phyloP scores from a whole-genome alignment of 1,140 invertebrate species.

The Venustaconcha ellipsiformis region DNA sequence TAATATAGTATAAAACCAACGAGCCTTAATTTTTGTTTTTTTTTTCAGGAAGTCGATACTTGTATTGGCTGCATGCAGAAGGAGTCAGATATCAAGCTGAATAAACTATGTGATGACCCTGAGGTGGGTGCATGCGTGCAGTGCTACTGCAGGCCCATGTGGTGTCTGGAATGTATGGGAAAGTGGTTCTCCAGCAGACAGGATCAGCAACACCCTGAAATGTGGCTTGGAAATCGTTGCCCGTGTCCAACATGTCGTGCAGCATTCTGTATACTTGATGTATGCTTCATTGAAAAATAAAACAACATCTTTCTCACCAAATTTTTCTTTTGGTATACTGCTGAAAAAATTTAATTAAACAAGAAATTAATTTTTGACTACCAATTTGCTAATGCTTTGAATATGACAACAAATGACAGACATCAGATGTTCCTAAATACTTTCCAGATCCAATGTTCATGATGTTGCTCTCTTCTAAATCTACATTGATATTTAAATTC shows the following conservation, averaged over 20 bases:
- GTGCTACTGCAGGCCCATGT: slow-evolving; percentile 86
- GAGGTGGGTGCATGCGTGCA: slow-evolving; percentile 69
- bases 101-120: slow-evolving; percentile 76
- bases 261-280: slow-evolving; percentile 88
- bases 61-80: slow-evolving; percentile 92
- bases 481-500: too few species aligned
- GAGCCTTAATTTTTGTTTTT: slow-evolving; percentile 28
- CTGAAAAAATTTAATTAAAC: too few species aligned
- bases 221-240: slow-evolving; percentile 87
- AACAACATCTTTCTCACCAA: too few species aligned
- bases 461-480: too few species aligned
- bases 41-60: slow-evolving; percentile 78
- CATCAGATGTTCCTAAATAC: too few species aligned
- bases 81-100: slow-evolving; percentile 83
- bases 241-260: slow-evolving; percentile 90
- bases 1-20: background rate
- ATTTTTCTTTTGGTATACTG: too few species aligned
- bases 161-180: slow-evolving; percentile 82
- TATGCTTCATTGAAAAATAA: slow-evolving; percentile 62
- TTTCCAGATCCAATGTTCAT: too few species aligned
- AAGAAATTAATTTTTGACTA: too few species aligned
- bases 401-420: too few species aligned
- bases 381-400: too few species aligned
- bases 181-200: slow-evolving; percentile 89
- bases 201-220: slow-evolving; percentile 78